Evolutionary conservation across 2,888 invertebrate genomes (phyloP).

Genomic region (Drosophila phalerata): DNA sequence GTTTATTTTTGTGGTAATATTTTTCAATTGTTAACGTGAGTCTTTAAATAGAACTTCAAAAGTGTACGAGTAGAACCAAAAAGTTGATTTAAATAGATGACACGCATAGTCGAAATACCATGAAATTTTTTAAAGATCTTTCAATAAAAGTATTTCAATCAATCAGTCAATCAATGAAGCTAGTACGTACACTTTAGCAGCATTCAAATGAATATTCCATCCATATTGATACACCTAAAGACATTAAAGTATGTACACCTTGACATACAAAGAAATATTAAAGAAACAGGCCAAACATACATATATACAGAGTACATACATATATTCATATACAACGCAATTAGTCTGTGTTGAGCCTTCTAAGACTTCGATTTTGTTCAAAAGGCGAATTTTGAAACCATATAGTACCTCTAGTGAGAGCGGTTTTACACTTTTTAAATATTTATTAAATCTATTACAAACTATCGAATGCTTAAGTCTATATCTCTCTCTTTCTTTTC

Average conservation of each 20-base stretch:
- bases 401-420: slow-evolving; percentile 57
- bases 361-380: background rate
- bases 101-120: background rate
- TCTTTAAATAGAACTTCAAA: background rate
- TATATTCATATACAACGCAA: slow-evolving; percentile 26
- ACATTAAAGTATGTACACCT: background rate
- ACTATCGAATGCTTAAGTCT: slow-evolving; percentile 21
- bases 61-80: too few relatives aligned
- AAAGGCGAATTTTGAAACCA: slow-evolving; percentile 31
- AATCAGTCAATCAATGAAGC: background rate
- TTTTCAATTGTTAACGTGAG: background rate
- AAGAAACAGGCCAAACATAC: slow-evolving; percentile 5
- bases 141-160: background rate
- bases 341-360: slow-evolving; percentile 31
- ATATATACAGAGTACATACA: slow-evolving; percentile 2
- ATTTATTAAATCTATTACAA: slow-evolving; percentile 46
- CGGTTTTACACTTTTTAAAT: slow-evolving; percentile 54
- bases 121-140: background rate
- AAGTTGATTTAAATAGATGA: background rate
- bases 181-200: background rate
- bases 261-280: background rate
- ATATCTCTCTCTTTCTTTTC: slow-evolving; percentile 4
- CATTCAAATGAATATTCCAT: slow-evolving; percentile 45
- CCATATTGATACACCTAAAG: slow-evolving; percentile 19
- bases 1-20: background rate